These are phyloP conservation scores for Diphyllodes magnificus DNA, from an alignment of 2,113 vertebrate genomes.

Conservation along the genomic window DNA sequence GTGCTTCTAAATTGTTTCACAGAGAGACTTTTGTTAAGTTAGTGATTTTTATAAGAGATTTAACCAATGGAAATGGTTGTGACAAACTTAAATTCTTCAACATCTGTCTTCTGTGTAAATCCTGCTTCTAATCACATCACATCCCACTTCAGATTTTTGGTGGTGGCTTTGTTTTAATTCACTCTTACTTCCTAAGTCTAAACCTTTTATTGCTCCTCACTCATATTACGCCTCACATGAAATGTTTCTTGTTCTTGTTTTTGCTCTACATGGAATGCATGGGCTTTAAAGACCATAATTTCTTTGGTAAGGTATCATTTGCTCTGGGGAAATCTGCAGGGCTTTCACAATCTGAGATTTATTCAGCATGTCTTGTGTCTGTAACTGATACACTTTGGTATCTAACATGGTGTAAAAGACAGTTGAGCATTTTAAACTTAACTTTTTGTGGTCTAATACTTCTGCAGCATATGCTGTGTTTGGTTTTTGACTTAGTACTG, in stretches of 20 bases:
- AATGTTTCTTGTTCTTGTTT: constrained; percentile 79
- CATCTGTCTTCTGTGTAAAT: background rate
- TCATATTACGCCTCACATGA: constrained; percentile 71
- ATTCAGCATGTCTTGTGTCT: constrained; percentile 10
- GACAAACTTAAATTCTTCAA: background rate
- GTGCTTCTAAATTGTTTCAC: background rate
- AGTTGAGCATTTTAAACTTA: background rate
- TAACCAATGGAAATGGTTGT: background rate
- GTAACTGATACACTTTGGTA: background rate
- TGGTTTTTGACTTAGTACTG: background rate
- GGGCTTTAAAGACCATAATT: constrained; percentile 87
- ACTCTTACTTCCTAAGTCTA: constrained; percentile 38
- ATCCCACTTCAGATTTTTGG: constrained; percentile 23
- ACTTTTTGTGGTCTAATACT: background rate
- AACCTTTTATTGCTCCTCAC: constrained; percentile 18
- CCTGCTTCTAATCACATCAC: constrained; percentile 28
- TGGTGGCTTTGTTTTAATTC: constrained; percentile 59
- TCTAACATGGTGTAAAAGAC: background rate
- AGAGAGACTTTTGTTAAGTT: background rate
- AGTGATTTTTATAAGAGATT: background rate
- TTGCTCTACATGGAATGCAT: constrained; percentile 82
- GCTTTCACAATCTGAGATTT: constrained; percentile 5
- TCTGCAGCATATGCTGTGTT: background rate
- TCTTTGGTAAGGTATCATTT: constrained; percentile 90
- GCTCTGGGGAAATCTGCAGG: constrained; percentile 65